These are phyloP conservation scores for Furcula furcula DNA, from an alignment of 2,888 invertebrate genomes.

Conservation along the genomic window DNA sequence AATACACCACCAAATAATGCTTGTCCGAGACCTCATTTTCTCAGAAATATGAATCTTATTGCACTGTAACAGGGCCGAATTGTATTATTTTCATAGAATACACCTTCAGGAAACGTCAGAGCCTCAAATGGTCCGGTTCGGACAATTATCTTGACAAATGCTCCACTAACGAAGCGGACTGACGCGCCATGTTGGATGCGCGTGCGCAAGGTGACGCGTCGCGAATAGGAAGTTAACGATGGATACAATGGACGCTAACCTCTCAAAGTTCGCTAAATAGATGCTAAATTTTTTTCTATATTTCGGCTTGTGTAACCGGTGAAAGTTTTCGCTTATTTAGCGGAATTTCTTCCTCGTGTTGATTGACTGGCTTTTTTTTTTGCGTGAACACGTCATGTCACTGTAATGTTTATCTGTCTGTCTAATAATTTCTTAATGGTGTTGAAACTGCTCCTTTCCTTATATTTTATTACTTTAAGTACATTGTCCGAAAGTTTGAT, in stretches of 20 bases:
- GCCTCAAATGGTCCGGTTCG: conserved; percentile 56
- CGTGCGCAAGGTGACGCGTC: conserved; percentile 50
- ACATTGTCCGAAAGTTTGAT: no score
- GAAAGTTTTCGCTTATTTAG: conserved; percentile 50
- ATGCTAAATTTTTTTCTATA: conserved; percentile 49
- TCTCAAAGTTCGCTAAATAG: conserved; percentile 47
- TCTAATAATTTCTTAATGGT: conserved; percentile 17
- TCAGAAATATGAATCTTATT: conserved; percentile 22
- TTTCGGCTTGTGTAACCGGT: conserved; percentile 29
- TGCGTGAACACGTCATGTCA: conserved; percentile 10
- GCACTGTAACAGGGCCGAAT: conserved; percentile 18
- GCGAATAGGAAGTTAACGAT: conserved; percentile 66
- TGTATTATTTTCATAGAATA: conserved; percentile 13
- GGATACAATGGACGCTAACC: conserved; percentile 46
- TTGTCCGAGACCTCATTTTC: conserved; percentile 18
- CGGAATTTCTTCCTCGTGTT: conserved; percentile 26
- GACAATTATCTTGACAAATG: conserved; percentile 76
- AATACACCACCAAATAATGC: conserved; percentile 19
- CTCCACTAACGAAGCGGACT: conserved; percentile 63
- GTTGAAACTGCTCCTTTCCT: no score
- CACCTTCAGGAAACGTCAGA: conserved; percentile 60
- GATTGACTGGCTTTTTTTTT: conserved; percentile 18
- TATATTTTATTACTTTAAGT: no score
- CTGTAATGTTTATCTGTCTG: conserved; percentile 12
- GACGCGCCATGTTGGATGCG: conserved; percentile 55